Base-by-base conservation (phyloP, 2,888 invertebrate genomes). In the Sicus ferrugineus region DNA sequence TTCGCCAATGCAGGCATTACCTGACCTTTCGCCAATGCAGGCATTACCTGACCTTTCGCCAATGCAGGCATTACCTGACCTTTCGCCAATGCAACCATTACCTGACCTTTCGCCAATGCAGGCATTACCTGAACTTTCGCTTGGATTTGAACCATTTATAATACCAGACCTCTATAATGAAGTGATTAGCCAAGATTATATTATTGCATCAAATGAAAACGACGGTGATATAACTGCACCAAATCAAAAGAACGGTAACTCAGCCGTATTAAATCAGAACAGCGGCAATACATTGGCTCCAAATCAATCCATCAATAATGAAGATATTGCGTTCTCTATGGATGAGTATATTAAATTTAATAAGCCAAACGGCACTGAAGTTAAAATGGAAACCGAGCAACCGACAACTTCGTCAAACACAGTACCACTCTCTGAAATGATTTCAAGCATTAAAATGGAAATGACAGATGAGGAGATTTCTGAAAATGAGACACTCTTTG, bases 291-390 rank as follows among this genome's bases (percentile, higher is more conserved):
- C 34, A 9, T 3, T 19, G 21, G 16, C 2, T 21, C 31, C 38
- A 23, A 4, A 66, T 21, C 54, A 48, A 30, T 66, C 54, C 26
- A 38, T 14, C 14, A 16, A 9, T 3, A 69, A 68, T 50, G 42
- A 56, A 9, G 75, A 74, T 9, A 64, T 72, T 6, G 76, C 77
- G 11, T 74, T 78, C 26, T 74, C 76, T 28, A 77, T 78, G 78
- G 78, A 79, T 23, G 78, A 78, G 23, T 77, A 77, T 68, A 73
- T 79, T 0, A 77, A 73, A 70, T 77, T 79, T 58, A 77, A 78
- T 59, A 72, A 54, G 23, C 28, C 66, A 71, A 30, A 63, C 30
- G n/a, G 0, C 26, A 28, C 21, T n/a, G n/a, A 46, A 4, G 28
- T 54, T 62, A 34, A 58, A 14, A 61, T 30, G 19, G 67, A 70